phyloP scores from a whole-genome alignment of 2,888 invertebrate species.

The Acronicta psi region DNA sequence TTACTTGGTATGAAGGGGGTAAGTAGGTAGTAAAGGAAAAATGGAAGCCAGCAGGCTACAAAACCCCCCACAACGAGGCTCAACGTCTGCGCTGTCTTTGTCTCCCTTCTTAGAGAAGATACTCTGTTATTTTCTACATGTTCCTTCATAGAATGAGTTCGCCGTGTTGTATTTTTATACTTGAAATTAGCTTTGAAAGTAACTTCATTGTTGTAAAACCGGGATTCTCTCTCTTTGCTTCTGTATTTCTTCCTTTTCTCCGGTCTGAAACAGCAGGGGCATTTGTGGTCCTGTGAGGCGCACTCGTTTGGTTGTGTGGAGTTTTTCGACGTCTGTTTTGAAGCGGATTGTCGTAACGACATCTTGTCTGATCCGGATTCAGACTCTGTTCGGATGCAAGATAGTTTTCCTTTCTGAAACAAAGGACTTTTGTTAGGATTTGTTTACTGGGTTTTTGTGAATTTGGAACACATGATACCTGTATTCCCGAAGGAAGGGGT shows the following conservation, averaged over 20 bases:
- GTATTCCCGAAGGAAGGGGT: too few species aligned
- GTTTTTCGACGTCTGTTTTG: constrained; percentile 77
- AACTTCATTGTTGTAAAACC: constrained; percentile 79
- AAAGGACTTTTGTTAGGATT: constrained; percentile 49
- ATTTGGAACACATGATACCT: too few species aligned
- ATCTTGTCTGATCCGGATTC: constrained; percentile 84
- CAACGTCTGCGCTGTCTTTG: constrained; percentile 96
- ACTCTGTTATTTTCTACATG: constrained; percentile 89
- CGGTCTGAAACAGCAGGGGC: constrained; percentile 79
- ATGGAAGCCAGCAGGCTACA: constrained; percentile 96
- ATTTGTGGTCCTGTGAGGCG: constrained; percentile 78
- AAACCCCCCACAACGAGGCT: constrained; percentile 96
- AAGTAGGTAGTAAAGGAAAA: constrained; percentile 94
- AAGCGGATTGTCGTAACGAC: constrained; percentile 78
- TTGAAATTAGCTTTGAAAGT: constrained; percentile 83
- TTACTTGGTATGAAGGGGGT: constrained; percentile 92
- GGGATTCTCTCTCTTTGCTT: constrained; percentile 76
- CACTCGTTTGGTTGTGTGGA: constrained; percentile 78
- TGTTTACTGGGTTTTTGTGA: too few species aligned
- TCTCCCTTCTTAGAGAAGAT: constrained; percentile 93
- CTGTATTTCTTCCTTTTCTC: constrained; percentile 75
- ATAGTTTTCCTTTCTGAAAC: constrained; percentile 82
- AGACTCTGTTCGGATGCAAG: constrained; percentile 84
- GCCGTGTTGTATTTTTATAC: constrained; percentile 79
- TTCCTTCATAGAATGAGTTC: constrained; percentile 88